A percentile compares a stretch with the other conserved stretches of the same genome.
phyloP scores from a whole-genome alignment of 2,797 vertebrate genomes.

The Microhierax caerulescens region DNA sequence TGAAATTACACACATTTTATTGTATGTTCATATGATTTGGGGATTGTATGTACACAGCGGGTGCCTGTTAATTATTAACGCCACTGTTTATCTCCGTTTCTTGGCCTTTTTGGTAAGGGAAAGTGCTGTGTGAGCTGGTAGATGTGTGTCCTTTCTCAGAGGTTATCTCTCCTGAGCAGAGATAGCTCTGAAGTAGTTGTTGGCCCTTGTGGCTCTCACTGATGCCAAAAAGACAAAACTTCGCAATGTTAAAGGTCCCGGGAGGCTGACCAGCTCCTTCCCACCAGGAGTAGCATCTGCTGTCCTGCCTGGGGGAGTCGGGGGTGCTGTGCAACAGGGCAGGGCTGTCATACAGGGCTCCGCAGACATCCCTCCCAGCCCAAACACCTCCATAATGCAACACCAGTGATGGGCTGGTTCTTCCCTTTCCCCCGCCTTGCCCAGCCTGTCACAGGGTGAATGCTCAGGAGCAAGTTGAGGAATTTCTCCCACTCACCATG shows the following conservation, averaged over 20 bases:
- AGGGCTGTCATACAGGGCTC: neutral
- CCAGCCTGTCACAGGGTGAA: neutral
- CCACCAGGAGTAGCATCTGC: neutral
- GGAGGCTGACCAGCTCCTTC: neutral
- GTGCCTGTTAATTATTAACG: conserved; percentile 2
- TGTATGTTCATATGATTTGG: neutral
- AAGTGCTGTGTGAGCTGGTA: neutral
- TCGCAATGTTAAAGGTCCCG: neutral
- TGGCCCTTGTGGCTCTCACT: neutral
- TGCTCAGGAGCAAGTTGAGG: neutral
- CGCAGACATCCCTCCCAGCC: neutral
- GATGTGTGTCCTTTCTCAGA: neutral
- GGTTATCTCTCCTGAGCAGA: neutral
- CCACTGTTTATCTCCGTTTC: conserved; percentile 1
- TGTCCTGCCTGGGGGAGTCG: neutral
- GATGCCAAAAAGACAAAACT: neutral
- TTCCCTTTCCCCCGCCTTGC: neutral
- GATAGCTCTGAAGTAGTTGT: neutral
- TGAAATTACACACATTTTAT: neutral
- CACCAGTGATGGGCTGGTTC: accelerated
- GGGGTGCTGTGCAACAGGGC: neutral
- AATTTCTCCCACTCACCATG: neutral
- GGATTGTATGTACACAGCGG: neutral
- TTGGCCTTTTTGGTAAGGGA: neutral
- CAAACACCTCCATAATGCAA: neutral